Conservation (phyloP, 2,113 vertebrate genomes). For the crab-eating macaque (Macaca fascicularis) region T2T-MFA8v1.1 NC_088375.1:33125001-33125500, state of each 20-base stretch:
- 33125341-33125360: background rate
- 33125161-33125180: background rate
- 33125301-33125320: background rate
- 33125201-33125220: too few relatives aligned
- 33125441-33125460: background rate
- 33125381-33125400: background rate
- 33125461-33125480: background rate
- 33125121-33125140: fast-evolving
- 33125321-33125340: background rate
- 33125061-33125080: background rate
- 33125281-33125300: too few relatives aligned
- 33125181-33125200: background rate
- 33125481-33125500: background rate
- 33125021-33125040: too few relatives aligned
- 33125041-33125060: fast-evolving
- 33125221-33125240: background rate
- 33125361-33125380: background rate
- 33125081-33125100: background rate
- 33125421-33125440: background rate
- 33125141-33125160: background rate
- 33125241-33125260: fast-evolving
- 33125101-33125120: background rate
- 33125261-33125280: fast-evolving
- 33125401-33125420: background rate
- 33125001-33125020: background rate